Evolutionary conservation across 2,797 vertebrate genomes (phyloP).

Genomic region (Cyprinella venusta): DNA sequence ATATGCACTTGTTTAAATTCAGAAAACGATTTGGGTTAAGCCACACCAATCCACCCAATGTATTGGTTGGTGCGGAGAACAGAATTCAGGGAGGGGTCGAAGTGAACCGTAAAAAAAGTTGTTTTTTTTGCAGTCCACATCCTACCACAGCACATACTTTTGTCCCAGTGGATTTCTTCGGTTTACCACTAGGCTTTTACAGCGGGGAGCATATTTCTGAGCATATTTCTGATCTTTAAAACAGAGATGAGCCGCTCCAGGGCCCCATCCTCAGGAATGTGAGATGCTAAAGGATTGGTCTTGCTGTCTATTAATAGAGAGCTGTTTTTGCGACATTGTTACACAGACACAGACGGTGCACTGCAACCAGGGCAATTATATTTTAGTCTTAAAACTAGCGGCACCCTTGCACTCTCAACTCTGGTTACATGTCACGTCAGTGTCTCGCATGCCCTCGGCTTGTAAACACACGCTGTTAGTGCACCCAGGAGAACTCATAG

Average conservation of each 20-base stretch:
- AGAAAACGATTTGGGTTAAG: constrained; percentile 48
- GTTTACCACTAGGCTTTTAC: constrained; percentile 60
- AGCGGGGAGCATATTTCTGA: constrained; percentile 69
- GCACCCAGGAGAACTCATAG: background rate
- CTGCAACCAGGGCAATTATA: constrained; percentile 42
- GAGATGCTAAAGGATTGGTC: constrained; percentile 75
- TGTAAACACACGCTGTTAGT: constrained; percentile 41
- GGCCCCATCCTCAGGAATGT: constrained; percentile 75
- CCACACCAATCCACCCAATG: constrained; percentile 63
- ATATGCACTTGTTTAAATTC: constrained; percentile 46
- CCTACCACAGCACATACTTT: constrained; percentile 67
- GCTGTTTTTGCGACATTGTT: constrained; percentile 77
- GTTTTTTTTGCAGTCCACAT: constrained; percentile 69
- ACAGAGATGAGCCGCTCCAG: constrained; percentile 61
- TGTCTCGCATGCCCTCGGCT: constrained; percentile 36
- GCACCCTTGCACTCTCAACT: constrained; percentile 23
- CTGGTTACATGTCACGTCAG: constrained; percentile 39
- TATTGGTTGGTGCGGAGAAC: constrained; percentile 60
- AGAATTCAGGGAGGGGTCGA: constrained; percentile 58
- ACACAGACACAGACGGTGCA: constrained; percentile 74
- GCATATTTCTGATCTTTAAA: constrained; percentile 72
- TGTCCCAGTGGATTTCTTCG: constrained; percentile 51
- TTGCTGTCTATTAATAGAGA: constrained; percentile 79
- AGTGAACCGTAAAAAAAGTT: constrained; percentile 64
- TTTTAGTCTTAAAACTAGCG: constrained; percentile 54